phyloP scores from a whole-genome alignment of 2,797 vertebrate species.

The Ispidina lecontei region DNA sequence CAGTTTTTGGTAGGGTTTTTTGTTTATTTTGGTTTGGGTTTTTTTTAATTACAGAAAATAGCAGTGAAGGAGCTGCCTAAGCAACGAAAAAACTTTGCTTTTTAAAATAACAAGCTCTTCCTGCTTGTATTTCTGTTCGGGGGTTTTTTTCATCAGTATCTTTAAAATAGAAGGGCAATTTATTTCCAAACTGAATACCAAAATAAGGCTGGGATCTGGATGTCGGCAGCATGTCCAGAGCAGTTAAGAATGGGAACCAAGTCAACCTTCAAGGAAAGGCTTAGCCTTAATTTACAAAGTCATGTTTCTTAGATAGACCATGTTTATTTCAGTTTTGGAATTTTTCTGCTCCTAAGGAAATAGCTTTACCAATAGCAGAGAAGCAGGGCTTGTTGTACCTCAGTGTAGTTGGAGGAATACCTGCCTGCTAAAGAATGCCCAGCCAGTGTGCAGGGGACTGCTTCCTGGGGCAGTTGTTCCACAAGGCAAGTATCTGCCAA shows the following conservation, averaged over 20 bases:
- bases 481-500: background rate
- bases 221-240: background rate
- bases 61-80: background rate
- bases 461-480: background rate
- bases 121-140: background rate
- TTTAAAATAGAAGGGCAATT: background rate
- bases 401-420: background rate
- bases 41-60: background rate
- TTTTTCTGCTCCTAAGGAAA: background rate
- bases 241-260: background rate
- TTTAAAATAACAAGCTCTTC: background rate
- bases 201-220: background rate
- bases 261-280: background rate
- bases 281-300: background rate
- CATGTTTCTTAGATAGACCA: accelerated
- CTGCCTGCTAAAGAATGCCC: background rate
- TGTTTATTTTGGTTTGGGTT: background rate
- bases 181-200: background rate
- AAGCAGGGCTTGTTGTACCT: background rate
- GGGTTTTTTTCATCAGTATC: background rate
- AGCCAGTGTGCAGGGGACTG: background rate
- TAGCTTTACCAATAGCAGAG: background rate
- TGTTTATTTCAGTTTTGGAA: background rate
- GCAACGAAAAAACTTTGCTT: background rate
- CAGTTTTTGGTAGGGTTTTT: background rate